phyloP scores from a whole-genome alignment of 2,888 invertebrate species.

The Troides aeacus region DNA sequence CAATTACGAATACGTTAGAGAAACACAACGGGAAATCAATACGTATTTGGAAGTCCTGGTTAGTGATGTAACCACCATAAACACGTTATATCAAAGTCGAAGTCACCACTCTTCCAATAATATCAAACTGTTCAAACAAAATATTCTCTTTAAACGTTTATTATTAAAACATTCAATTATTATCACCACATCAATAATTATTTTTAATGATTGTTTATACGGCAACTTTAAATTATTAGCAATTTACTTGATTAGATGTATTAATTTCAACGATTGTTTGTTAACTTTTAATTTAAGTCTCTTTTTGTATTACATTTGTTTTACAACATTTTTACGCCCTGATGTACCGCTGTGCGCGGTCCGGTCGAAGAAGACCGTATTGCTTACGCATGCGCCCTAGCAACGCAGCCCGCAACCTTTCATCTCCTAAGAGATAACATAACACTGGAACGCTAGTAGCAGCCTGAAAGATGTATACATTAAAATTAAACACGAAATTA shows the following conservation, averaged over 20 bases:
- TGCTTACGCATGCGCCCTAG: slow-evolving; percentile 74
- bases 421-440: slow-evolving; percentile 69
- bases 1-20: not conserved
- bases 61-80: slow-evolving; percentile 3
- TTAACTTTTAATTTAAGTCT: not conserved
- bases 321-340: slow-evolving; percentile 32
- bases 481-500: not conserved
- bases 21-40: slow-evolving; percentile 4
- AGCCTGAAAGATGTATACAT: slow-evolving; percentile 52
- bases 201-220: not conserved
- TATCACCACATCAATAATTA: not conserved
- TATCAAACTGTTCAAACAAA: not conserved
- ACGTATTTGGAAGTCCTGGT: not conserved
- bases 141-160: not conserved
- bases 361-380: slow-evolving; percentile 68
- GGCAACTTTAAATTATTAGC: not conserved
- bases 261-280: not conserved
- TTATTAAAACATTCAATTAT: not conserved
- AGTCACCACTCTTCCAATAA: not conserved
- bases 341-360: slow-evolving; percentile 58
- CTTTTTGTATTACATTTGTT: not conserved
- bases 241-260: not conserved
- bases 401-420: slow-evolving; percentile 70
- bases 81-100: not conserved
- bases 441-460: slow-evolving; percentile 74